phyloP scores from a whole-genome alignment of 2,888 invertebrate species.

The Oxycera nigricornis region DNA sequence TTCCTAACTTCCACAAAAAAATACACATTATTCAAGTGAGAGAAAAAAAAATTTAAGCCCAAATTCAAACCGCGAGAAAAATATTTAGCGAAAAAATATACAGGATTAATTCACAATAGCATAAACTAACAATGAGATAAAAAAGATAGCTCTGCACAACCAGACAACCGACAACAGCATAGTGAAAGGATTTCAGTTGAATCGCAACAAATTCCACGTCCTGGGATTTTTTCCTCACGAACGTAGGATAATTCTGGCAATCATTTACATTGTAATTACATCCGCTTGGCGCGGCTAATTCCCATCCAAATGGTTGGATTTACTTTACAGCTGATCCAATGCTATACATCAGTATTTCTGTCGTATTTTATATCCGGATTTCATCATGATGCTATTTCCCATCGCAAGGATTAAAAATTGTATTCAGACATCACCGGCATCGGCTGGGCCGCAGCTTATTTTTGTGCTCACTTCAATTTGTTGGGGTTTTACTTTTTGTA shows the following conservation, averaged over 20 bases:
- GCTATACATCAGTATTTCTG: slow-evolving; percentile 33
- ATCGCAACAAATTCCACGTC: slow-evolving; percentile 11
- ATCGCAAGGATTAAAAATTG: slow-evolving; percentile 24
- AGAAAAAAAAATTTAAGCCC: no score
- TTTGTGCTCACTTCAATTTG: no score
- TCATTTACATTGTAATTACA: slow-evolving; percentile 42
- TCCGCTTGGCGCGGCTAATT: slow-evolving; percentile 40
- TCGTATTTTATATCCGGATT: slow-evolving; percentile 38
- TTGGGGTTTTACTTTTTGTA: no score
- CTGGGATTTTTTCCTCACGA: neutral
- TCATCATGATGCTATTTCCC: slow-evolving; percentile 16
- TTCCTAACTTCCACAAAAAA: no score
- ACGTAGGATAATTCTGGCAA: slow-evolving; percentile 20
- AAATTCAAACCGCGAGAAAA: no score
- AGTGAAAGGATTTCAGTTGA: slow-evolving; percentile 15
- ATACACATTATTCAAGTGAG: no score
- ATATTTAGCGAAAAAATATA: no score
- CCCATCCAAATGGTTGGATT: slow-evolving; percentile 34
- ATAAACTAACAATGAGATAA: neutral
- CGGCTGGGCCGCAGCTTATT: no score
- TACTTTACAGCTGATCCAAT: slow-evolving; percentile 31
- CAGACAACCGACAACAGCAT: neutral
- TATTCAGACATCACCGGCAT: neutral
- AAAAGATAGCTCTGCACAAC: neutral
- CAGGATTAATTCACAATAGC: slow-evolving; percentile 6